Conservation (phyloP, 2,797 vertebrate species). For the Spheniscus humboldti region DNA sequence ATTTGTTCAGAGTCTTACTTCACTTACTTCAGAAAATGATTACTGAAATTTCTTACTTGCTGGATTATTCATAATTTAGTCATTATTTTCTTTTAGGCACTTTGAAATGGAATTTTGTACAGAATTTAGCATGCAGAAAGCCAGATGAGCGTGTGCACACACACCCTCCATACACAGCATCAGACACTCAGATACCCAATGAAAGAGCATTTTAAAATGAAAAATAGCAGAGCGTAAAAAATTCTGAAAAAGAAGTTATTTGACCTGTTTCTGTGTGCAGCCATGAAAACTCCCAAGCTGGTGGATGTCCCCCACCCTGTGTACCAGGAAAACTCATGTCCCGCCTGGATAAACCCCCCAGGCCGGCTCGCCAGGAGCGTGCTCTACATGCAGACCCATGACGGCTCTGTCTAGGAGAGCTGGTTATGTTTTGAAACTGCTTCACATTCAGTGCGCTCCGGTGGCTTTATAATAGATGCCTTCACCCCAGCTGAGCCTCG, state of each 20-base stretch:
- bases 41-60: not conserved
- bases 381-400: rapidly evolving
- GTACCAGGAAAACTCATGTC: not conserved
- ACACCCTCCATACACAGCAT: not conserved
- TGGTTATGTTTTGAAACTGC: not conserved
- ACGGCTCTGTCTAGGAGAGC: not conserved
- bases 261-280: not conserved
- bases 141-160: not conserved
- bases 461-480: not conserved
- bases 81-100: not conserved
- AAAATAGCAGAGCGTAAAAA: not conserved
- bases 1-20: not conserved
- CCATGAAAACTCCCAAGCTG: not conserved
- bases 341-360: rapidly evolving
- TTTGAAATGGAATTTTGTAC: not conserved
- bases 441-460: not conserved
- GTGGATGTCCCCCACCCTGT: not conserved
- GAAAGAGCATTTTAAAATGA: not conserved
- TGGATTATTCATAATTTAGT: not conserved
- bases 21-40: not conserved
- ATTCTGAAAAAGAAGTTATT: not conserved
- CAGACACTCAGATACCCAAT: not conserved
- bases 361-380: rapidly evolving
- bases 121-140: not conserved
- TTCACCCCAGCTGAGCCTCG: rapidly evolving